Conservation (phyloP, 2,888 invertebrate genomes). For the Drosophila hamatofila region DNA sequence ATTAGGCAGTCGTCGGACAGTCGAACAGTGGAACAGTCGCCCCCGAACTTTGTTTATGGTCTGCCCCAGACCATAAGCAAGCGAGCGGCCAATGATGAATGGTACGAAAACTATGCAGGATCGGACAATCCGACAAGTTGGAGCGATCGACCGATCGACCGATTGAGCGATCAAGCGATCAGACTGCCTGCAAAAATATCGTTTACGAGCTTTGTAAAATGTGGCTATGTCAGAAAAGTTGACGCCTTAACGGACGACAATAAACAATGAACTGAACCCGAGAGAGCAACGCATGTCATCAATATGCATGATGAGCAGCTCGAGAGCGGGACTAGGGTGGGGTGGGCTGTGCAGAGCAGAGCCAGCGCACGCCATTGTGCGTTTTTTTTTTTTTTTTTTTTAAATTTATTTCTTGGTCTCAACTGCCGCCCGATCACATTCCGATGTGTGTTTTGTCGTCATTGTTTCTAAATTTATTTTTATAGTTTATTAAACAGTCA, state of each 20-base stretch:
- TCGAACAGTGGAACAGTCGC: slow-evolving; percentile 34
- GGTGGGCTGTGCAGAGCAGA: slow-evolving; percentile 15
- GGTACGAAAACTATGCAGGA: slow-evolving; percentile 63
- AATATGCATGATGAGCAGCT: slow-evolving; percentile 77
- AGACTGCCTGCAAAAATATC: slow-evolving; percentile 62
- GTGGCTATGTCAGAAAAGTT: slow-evolving; percentile 68
- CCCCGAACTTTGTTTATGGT: slow-evolving; percentile 52
- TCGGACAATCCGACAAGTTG: slow-evolving; percentile 39
- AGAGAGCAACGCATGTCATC: slow-evolving; percentile 68
- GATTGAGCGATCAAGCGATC: slow-evolving; percentile 46
- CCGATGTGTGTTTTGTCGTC: slow-evolving; percentile 78
- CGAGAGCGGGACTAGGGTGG: slow-evolving; percentile 19
- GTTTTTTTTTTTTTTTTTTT: slow-evolving; percentile 27
- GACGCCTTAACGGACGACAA: slow-evolving; percentile 68
- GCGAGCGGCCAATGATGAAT: slow-evolving; percentile 49
- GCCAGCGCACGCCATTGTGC: slow-evolving; percentile 76
- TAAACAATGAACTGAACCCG: slow-evolving; percentile 65
- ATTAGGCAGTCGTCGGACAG: slow-evolving; percentile 73
- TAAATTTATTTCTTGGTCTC: slow-evolving; percentile 27
- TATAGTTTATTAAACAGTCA: slow-evolving; percentile 80
- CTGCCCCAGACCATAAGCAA: slow-evolving; percentile 37
- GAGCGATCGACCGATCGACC: slow-evolving; percentile 31
- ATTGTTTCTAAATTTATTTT: slow-evolving; percentile 78
- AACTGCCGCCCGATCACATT: slow-evolving; percentile 72
- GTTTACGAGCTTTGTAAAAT: slow-evolving; percentile 60